Evolutionary conservation across 2,113 vertebrate genomes (phyloP).

Genomic region (Variabilichromis moorii): DNA sequence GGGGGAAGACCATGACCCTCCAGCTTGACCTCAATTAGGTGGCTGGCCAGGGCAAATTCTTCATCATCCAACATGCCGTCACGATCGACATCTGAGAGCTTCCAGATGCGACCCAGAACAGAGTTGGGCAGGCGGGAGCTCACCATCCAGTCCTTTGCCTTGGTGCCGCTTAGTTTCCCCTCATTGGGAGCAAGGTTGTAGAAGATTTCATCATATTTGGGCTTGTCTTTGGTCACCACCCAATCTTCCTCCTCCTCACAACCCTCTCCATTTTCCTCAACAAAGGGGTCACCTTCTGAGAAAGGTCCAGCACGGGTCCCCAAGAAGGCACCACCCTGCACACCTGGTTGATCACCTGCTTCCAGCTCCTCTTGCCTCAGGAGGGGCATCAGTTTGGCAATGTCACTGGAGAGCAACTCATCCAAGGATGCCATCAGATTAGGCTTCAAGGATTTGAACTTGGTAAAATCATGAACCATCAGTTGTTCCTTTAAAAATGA

Average conservation of each 20-base stretch:
- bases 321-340: conserved; percentile 85
- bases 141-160: conserved; percentile 90
- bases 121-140: conserved; percentile 89
- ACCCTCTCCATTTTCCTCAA: conserved; percentile 47
- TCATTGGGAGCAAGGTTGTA: conserved; percentile 85
- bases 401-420: conserved; percentile 78
- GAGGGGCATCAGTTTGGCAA: conserved; percentile 87
- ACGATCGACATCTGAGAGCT: conserved; percentile 87
- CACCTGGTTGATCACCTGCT: conserved; percentile 68
- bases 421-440: conserved; percentile 81
- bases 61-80: conserved; percentile 92
- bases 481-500: conserved; percentile 75
- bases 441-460: conserved; percentile 84
- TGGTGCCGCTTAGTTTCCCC: conserved; percentile 85
- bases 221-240: conserved; percentile 92
- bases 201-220: conserved; percentile 94
- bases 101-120: conserved; percentile 89
- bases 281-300: conserved; percentile 73
- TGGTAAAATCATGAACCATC: conserved; percentile 83
- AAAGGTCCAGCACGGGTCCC: conserved; percentile 83
- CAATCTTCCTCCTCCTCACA: conserved; percentile 78
- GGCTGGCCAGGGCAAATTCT: conserved; percentile 88
- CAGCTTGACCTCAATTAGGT: conserved; percentile 88
- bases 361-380: conserved; percentile 86
- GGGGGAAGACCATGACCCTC: conserved; percentile 84